These are phyloP conservation scores for Acipenser transmontanus DNA, from an alignment of 2,797 vertebrate species.

Conservation along the genomic window DNA sequence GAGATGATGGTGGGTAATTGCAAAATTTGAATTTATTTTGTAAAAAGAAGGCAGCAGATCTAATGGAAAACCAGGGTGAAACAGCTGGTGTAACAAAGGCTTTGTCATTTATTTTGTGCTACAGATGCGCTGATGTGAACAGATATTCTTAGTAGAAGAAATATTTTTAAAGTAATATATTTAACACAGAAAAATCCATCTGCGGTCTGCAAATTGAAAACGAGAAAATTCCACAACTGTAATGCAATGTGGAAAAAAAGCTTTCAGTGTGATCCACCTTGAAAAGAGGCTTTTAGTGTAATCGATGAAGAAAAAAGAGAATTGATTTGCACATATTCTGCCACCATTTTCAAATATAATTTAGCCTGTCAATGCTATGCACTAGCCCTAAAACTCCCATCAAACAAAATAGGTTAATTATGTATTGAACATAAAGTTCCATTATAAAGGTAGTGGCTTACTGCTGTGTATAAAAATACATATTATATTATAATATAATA, in stretches of 20 bases:
- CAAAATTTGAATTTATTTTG: too few relatives aligned
- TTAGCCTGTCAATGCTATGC: conserved; percentile 45
- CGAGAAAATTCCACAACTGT: conserved; percentile 44
- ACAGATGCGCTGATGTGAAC: not conserved
- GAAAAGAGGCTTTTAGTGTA: conserved; percentile 69
- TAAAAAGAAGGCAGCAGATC: too few relatives aligned
- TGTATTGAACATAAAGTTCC: conserved; percentile 49
- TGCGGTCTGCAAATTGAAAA: conserved; percentile 23
- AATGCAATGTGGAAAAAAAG: conserved; percentile 50
- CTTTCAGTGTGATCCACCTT: conserved; percentile 68
- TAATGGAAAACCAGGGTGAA: too few relatives aligned
- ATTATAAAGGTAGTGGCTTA: conserved; percentile 47
- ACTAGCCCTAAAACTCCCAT: conserved; percentile 45
- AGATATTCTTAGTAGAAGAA: not conserved
- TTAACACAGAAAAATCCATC: conserved; percentile 26
- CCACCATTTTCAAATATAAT: conserved; percentile 59
- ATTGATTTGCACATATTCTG: conserved; percentile 55
- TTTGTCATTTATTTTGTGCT: too few relatives aligned
- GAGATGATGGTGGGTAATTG: too few relatives aligned
- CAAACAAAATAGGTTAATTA: conserved; percentile 58
- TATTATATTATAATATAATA: too few relatives aligned
- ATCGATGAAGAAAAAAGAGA: conserved; percentile 56
- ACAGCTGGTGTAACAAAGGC: too few relatives aligned
- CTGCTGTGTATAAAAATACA: conserved; percentile 19
- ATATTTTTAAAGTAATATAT: not conserved